Evolutionary conservation across 30 jellyfish, hydroid and myxozoan species (phyloP).

Genomic region (Cassiopea xamachana): DNA sequence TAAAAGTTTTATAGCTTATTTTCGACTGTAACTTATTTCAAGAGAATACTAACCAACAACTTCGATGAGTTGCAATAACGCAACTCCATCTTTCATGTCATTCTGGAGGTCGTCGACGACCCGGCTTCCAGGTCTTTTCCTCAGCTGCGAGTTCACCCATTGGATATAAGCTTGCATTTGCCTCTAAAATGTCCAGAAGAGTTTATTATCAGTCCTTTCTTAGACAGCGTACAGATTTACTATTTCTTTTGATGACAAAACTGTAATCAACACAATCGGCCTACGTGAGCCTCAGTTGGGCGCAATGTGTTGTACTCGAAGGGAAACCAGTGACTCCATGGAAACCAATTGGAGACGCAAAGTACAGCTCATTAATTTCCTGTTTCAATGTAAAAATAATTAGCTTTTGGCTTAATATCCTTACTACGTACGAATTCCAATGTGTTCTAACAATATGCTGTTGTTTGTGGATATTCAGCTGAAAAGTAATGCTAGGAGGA

Average conservation of each 20-base stretch:
- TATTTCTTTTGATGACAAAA: not conserved
- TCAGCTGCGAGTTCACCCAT: slow-evolving; percentile 92
- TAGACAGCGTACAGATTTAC: not conserved
- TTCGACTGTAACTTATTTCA: not conserved
- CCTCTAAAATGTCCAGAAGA: slow-evolving; percentile 16
- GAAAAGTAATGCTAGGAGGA: no score
- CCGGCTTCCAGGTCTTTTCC: slow-evolving; percentile 84
- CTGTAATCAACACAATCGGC: slow-evolving; percentile 15
- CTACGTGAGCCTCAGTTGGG: slow-evolving; percentile 39
- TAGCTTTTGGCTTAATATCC: no score
- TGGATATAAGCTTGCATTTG: slow-evolving; percentile 82
- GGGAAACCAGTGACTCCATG: slow-evolving; percentile 38
- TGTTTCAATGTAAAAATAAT: no score
- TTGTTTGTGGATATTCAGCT: no score
- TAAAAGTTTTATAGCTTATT: not conserved
- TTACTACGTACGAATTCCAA: no score
- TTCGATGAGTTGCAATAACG: slow-evolving; percentile 87
- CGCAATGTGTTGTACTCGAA: slow-evolving; percentile 9
- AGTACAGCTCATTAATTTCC: not conserved
- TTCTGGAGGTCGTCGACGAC: slow-evolving; percentile 57
- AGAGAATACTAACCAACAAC: slow-evolving; percentile 65
- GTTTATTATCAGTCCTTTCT: not conserved
- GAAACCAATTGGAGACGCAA: slow-evolving; percentile 9
- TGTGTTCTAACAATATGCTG: no score
- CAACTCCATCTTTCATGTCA: slow-evolving; percentile 96